Conservation (phyloP, 1,140 invertebrate genomes). For the Lepidostoma basale region DNA sequence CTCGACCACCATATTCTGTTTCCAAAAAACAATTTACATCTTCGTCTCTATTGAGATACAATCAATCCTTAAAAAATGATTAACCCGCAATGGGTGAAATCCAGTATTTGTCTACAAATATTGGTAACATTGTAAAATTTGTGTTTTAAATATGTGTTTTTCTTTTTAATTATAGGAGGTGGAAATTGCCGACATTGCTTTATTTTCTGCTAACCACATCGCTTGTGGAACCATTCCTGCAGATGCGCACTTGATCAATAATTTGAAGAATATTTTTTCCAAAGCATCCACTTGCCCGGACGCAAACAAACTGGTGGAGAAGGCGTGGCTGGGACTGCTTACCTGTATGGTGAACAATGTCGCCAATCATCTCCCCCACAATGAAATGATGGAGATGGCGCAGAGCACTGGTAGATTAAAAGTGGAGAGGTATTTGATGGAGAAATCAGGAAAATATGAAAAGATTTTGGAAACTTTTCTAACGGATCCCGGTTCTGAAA, state of each 20-base stretch:
- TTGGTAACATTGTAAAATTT: too few relatives aligned
- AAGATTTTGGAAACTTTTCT: slow-evolving; percentile 52
- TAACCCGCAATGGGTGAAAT: too few relatives aligned
- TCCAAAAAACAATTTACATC: too few relatives aligned
- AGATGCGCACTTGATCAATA: slow-evolving; percentile 37
- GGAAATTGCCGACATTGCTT: slow-evolving; percentile 40
- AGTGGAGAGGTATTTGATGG: slow-evolving; percentile 37
- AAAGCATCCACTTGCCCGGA: slow-evolving; percentile 27
- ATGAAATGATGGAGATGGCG: slow-evolving; percentile 40
- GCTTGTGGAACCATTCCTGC: slow-evolving; percentile 35
- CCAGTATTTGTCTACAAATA: too few relatives aligned
- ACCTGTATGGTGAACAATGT: slow-evolving; percentile 33
- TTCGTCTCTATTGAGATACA: too few relatives aligned
- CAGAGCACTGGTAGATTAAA: slow-evolving; percentile 35
- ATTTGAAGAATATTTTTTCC: slow-evolving; percentile 41
- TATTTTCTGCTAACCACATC: slow-evolving; percentile 38
- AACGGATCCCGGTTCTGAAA: slow-evolving; percentile 49
- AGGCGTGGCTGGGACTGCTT: slow-evolving; percentile 36
- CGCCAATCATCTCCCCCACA: slow-evolving; percentile 33
- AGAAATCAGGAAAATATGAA: slow-evolving; percentile 39
- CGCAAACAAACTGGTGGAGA: slow-evolving; percentile 39
- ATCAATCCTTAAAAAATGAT: too few relatives aligned
- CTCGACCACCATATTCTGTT: too few relatives aligned
- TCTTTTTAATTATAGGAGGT: slow-evolving; percentile 39
- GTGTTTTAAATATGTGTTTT: too few relatives aligned